Conservation (phyloP, 2,888 invertebrate genomes). For the Tenthredo scrophulariae region DNA sequence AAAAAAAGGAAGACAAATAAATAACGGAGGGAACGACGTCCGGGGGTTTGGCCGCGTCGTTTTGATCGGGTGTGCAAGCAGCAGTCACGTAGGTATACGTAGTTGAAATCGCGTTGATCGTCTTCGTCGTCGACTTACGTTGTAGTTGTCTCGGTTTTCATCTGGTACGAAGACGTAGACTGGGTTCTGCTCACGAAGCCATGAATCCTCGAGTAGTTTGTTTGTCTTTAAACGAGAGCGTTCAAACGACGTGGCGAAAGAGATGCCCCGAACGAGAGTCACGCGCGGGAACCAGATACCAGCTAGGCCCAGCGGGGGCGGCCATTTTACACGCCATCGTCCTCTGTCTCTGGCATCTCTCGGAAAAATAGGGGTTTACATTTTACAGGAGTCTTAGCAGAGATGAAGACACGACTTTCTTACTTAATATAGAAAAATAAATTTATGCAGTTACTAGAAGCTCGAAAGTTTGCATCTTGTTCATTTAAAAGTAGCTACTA, state of each 20-base stretch:
- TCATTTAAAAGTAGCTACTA: background rate
- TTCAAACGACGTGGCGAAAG: constrained; percentile 70
- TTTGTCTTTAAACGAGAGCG: constrained; percentile 67
- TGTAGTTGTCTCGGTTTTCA: constrained; percentile 7
- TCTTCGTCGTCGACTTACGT: constrained; percentile 8
- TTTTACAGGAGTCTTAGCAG: background rate
- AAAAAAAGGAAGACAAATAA: background rate
- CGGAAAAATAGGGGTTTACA: background rate
- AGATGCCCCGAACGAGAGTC: constrained; percentile 63
- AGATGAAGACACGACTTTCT: background rate
- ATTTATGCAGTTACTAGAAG: background rate
- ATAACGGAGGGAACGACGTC: background rate
- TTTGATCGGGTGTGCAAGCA: background rate
- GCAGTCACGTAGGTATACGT: background rate
- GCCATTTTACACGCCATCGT: background rate
- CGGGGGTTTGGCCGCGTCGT: background rate
- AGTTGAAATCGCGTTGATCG: constrained; percentile 1
- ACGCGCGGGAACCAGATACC: constrained; percentile 19
- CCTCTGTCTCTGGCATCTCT: background rate
- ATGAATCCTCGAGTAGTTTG: constrained; percentile 72
- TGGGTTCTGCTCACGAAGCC: constrained; percentile 58
- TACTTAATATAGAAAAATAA: background rate
- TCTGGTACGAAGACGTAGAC: background rate
- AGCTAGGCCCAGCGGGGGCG: background rate
- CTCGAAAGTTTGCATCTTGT: background rate